A percentile compares a stretch with the other conserved stretches of the same genome.
Conservation (phyloP, 2,113 vertebrate genomes). For the Rhabdornis inornatus region DNA sequence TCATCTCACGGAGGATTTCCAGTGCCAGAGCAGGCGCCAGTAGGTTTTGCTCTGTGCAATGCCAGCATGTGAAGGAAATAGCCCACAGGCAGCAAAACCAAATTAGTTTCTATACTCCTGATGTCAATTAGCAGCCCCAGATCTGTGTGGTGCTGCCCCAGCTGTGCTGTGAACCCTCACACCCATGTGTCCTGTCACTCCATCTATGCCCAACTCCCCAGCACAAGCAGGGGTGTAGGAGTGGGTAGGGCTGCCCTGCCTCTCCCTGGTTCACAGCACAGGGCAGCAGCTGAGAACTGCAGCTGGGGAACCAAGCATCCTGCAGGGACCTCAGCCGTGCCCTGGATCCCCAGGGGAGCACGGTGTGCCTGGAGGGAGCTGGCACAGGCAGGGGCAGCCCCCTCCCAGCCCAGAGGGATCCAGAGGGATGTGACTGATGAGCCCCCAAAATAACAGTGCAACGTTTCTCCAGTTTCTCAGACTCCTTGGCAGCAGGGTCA, state of each 20-base stretch:
- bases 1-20: background rate
- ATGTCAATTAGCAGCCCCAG: background rate
- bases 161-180: background rate
- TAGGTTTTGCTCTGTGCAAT: background rate
- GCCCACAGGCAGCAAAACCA: background rate
- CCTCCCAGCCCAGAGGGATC: background rate
- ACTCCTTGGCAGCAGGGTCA: background rate
- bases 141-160: background rate
- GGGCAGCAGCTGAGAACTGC: background rate
- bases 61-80: background rate
- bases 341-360: rapidly evolving
- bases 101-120: background rate
- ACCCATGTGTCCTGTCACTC: background rate
- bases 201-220: rapidly evolving
- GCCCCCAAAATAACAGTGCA: background rate
- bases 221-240: background rate
- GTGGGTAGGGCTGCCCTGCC: background rate
- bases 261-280: background rate
- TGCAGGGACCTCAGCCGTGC: rapidly evolving
- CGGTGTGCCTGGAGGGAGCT: background rate
- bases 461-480: background rate
- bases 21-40: background rate
- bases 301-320: background rate
- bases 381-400: background rate
- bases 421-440: background rate